Evolutionary conservation across 2,113 vertebrate genomes (phyloP).

Genomic region (Aegypius monachus): DNA sequence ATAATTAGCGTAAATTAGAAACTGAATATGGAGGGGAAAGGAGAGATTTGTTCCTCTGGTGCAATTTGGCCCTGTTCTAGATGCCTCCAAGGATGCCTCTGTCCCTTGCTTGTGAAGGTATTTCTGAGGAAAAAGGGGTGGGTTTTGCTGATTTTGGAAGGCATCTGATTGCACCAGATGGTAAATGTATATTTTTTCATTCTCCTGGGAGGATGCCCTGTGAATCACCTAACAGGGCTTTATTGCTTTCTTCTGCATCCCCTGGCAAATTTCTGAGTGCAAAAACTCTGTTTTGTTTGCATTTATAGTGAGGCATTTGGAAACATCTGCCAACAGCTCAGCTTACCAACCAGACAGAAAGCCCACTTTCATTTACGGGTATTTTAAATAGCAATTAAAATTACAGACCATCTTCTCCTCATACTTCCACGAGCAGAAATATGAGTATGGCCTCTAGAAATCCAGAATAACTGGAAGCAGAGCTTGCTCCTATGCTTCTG

Average conservation of each 20-base stretch:
- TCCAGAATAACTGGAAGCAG: neutral
- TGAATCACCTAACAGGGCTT: slow-evolving; percentile 31
- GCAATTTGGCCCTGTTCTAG: neutral
- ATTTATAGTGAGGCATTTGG: neutral
- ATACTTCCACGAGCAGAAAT: neutral
- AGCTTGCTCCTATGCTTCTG: neutral
- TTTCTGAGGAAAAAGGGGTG: neutral
- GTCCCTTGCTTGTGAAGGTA: neutral
- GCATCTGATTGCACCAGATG: slow-evolving; percentile 2
- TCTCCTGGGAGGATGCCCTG: neutral
- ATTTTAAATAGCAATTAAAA: neutral
- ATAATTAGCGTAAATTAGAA: neutral
- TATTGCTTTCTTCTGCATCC: slow-evolving; percentile 41
- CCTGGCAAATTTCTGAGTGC: neutral
- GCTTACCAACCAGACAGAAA: neutral
- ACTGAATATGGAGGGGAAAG: neutral
- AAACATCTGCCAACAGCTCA: neutral
- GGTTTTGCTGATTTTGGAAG: neutral
- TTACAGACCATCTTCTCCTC: neutral
- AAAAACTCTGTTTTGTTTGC: neutral
- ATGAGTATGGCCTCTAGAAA: neutral
- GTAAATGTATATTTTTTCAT: neutral
- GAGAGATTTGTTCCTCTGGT: neutral
- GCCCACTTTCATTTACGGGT: neutral
- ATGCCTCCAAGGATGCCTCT: neutral